Base-by-base conservation (phyloP, 2,888 invertebrate species). In the Drosophila tanythrix region DNA sequence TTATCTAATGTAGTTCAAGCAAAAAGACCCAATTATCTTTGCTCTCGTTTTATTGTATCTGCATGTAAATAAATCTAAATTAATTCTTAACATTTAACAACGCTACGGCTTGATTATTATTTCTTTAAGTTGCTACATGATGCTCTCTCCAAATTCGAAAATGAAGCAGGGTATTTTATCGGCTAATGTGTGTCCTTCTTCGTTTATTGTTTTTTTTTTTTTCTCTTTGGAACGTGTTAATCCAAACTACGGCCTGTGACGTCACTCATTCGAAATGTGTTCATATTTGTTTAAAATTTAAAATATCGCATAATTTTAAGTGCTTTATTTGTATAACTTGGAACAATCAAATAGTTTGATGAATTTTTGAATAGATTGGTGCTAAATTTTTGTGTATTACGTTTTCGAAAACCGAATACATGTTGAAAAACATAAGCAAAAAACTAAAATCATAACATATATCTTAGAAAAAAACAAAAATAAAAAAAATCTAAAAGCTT, bases 301-400 rank as follows among this genome's bases (percentile, higher is more conserved):
- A 63, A 56, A 80, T 62, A 75, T 79, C 76, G 67, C 55, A 67
- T 74, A 87, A 81, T 60, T 74, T 88, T 88, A 87, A 87, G 89
- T 90, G 84, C 82, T 90, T 87, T 72, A 74, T 86, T 90, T 90
- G 87, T 83, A 88, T 79, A 88, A 89, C 91, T 89, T 85, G 83
- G 89, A 89, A 91, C 91, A 91, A 89, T 91, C 89, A 90, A 88
- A 89, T 89, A 82, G 88, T 90, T 88, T 90, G 82, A 89, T 92
- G 84, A 91, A 89, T 92, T 88, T 88, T 88, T 91, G 91, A 91
- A 92, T 91, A 86, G 86, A 91, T 91, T 92, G 91, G 91, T 91
- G 91, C 91, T 89, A 89, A 91, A 88, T 85, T 81, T 38, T 79
- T 70, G 76, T 87, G 82, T 90, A 83, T 89, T 89, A 82, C 81